These are phyloP conservation scores for Xiphophorus maculatus DNA, from an alignment of 2,113 vertebrate species.

Conservation along the genomic window DNA sequence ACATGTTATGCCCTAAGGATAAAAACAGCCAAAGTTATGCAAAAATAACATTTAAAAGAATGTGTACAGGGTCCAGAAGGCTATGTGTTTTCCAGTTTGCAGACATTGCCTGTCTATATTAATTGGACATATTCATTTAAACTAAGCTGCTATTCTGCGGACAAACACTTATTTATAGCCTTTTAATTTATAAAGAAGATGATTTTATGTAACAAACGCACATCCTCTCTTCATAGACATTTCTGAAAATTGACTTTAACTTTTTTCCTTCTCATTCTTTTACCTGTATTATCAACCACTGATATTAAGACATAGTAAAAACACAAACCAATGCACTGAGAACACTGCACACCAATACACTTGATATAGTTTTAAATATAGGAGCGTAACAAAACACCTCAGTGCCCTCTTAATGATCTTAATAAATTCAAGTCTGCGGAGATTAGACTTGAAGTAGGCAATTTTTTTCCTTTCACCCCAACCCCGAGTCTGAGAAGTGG, in stretches of 20 bases:
- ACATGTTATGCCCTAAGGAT: neutral
- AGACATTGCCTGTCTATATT: too few species aligned
- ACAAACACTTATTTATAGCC: too few species aligned
- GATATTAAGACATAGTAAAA: neutral
- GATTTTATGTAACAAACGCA: too few species aligned
- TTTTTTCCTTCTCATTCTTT: too few species aligned
- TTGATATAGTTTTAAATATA: neutral
- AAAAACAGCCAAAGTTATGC: neutral
- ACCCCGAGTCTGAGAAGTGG: constrained; percentile 34
- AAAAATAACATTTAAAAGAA: neutral
- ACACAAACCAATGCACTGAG: too few species aligned
- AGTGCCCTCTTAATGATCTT: constrained; percentile 19
- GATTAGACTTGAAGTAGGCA: constrained; percentile 39
- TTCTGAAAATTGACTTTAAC: too few species aligned
- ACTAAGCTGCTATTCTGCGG: too few species aligned
- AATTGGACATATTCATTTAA: too few species aligned
- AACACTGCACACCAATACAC: neutral
- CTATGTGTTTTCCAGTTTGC: neutral
- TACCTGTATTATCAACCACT: neutral
- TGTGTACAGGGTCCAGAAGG: neutral
- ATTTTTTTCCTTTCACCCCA: constrained; percentile 31
- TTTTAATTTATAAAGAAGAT: too few species aligned
- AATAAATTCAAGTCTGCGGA: constrained; percentile 28
- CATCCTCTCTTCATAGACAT: too few species aligned
- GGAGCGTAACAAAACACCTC: neutral